These are phyloP conservation scores for Heptranchias perlo DNA, from an alignment of 2,113 vertebrate species.

Conservation along the genomic window DNA sequence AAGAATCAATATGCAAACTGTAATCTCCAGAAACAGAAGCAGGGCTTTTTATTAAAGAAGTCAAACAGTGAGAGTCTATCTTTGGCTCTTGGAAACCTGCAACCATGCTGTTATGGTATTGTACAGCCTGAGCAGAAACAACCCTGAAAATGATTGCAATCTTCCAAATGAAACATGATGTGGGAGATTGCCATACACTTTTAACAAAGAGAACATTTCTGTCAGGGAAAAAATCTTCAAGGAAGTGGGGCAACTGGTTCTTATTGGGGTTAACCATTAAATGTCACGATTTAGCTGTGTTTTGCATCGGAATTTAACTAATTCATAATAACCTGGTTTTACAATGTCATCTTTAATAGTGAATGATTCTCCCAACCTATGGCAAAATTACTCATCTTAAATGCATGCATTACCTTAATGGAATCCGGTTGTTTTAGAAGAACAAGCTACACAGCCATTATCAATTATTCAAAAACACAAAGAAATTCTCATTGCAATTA, in stretches of 20 bases:
- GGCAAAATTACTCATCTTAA: background rate
- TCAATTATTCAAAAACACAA: background rate
- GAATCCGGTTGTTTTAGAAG: background rate
- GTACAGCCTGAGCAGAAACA: background rate
- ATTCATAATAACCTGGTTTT: background rate
- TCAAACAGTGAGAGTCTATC: background rate
- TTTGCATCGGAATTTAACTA: background rate
- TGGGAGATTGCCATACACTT: background rate
- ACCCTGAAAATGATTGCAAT: background rate
- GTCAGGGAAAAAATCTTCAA: background rate
- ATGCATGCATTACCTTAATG: background rate
- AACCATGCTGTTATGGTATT: background rate
- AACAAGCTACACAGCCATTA: background rate
- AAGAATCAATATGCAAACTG: background rate
- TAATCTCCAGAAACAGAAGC: background rate
- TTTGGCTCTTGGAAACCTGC: background rate
- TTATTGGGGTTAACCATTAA: background rate
- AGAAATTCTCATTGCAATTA: background rate
- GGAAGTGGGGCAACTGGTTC: background rate
- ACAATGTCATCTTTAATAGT: background rate
- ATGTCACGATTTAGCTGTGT: background rate
- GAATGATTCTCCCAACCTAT: background rate
- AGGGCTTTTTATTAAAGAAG: background rate
- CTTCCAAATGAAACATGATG: background rate
- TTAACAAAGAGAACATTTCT: background rate